Evolutionary conservation across 2,113 vertebrate genomes (phyloP).

Genomic region (Sitta europaea): DNA sequence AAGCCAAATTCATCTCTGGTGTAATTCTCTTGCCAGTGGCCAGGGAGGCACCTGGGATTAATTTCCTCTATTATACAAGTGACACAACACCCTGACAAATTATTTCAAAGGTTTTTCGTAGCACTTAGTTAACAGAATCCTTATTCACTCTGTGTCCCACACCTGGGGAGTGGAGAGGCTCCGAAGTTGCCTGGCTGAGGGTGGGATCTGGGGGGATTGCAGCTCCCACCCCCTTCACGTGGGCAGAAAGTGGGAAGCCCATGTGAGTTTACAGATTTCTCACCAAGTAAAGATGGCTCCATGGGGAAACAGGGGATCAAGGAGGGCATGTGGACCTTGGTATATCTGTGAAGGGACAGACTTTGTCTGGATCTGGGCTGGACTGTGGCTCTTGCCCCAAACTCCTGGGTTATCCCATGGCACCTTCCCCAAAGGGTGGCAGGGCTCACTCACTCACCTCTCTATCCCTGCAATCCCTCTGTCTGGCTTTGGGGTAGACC

Average conservation of each 20-base stretch:
- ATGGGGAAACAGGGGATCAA: rapidly evolving
- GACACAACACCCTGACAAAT: neutral
- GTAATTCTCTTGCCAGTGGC: neutral
- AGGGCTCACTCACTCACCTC: neutral
- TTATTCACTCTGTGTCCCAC: neutral
- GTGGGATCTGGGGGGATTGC: neutral
- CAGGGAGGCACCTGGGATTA: neutral
- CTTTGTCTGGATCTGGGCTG: neutral
- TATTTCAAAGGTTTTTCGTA: neutral
- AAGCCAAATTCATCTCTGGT: conserved; percentile 34
- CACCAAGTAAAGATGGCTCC: neutral
- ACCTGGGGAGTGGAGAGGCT: neutral
- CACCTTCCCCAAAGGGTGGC: rapidly evolving
- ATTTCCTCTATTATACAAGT: conserved; percentile 5
- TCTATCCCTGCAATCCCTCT: neutral
- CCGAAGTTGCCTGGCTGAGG: rapidly evolving
- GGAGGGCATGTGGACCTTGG: neutral
- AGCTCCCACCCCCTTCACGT: rapidly evolving
- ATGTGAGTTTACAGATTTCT: neutral
- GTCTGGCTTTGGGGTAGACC: neutral
- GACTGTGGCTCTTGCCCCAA: neutral
- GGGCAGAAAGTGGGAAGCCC: neutral
- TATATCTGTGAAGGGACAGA: rapidly evolving
- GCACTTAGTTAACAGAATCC: neutral
- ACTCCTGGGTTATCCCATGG: rapidly evolving